These are phyloP conservation scores for Tricholaema leucomelas DNA, from an alignment of 2,113 vertebrate species.

Conservation along the genomic window DNA sequence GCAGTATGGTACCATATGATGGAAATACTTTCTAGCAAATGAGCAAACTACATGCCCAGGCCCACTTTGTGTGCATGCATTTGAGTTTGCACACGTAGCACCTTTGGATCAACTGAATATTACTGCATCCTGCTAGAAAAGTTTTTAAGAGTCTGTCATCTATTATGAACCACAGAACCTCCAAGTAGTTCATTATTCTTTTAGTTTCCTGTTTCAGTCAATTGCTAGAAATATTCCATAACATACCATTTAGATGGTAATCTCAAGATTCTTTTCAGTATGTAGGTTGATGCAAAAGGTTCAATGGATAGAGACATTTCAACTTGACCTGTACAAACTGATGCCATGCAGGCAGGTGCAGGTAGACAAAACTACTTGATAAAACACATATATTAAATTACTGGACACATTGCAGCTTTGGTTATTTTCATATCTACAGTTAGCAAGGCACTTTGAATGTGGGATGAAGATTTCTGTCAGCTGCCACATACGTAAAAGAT, in stretches of 20 bases:
- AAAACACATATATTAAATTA: background rate
- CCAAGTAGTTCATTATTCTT: background rate
- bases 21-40: background rate
- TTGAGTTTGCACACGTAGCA: background rate
- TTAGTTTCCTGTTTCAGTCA: background rate
- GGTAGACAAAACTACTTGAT: background rate
- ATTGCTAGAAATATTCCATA: background rate
- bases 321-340: background rate
- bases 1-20: accelerated
- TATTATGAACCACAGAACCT: accelerated
- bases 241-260: background rate
- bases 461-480: background rate
- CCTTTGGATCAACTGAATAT: background rate
- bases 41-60: accelerated
- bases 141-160: background rate
- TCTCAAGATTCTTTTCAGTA: accelerated
- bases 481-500: background rate
- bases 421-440: background rate
- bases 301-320: background rate
- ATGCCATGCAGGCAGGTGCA: background rate
- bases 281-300: background rate
- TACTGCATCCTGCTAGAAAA: background rate
- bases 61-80: accelerated
- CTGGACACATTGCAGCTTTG: background rate
- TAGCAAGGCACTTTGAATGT: background rate